phyloP scores from a whole-genome alignment of 2,113 vertebrate genomes.

The Limanda limanda region DNA sequence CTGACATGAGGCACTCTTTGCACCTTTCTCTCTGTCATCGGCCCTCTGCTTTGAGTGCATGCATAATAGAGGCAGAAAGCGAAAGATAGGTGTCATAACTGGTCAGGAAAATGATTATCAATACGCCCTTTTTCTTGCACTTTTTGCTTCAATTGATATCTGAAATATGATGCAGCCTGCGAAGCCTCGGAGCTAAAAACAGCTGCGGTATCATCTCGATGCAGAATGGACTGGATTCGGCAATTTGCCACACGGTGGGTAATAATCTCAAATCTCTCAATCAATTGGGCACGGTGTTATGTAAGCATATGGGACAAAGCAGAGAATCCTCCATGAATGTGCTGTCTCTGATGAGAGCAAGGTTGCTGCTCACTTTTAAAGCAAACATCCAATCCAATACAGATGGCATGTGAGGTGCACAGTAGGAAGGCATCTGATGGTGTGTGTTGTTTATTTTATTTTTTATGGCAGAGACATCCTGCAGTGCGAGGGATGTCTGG shows the following conservation, averaged over 20 bases:
- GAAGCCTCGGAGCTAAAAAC: constrained; percentile 6
- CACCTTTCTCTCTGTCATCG: constrained; percentile 28
- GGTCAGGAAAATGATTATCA: constrained; percentile 29
- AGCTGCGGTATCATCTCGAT: neutral
- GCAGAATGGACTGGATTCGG: constrained; percentile 20
- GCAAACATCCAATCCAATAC: constrained; percentile 12
- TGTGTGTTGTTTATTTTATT: neutral
- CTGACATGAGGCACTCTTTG: constrained; percentile 35
- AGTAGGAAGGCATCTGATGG: constrained; percentile 1
- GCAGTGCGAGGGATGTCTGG: constrained; percentile 13
- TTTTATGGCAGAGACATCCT: constrained; percentile 1
- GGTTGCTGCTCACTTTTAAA: constrained; percentile 6
- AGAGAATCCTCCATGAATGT: neutral
- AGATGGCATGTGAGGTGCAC: constrained; percentile 7
- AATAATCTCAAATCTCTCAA: constrained; percentile 28
- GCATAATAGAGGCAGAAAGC: constrained; percentile 12
- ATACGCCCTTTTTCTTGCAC: neutral
- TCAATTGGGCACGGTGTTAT: constrained; percentile 23
- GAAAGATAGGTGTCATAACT: constrained; percentile 3
- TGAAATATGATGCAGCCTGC: constrained; percentile 6
- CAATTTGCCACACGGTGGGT: constrained; percentile 24
- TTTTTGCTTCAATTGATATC: constrained; percentile 8
- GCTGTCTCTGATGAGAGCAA: constrained; percentile 11
- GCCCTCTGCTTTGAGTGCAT: constrained; percentile 22
- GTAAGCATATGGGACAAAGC: constrained; percentile 23